Evolutionary conservation across 1,140 invertebrate genomes (phyloP).

Genomic region (Brachionus calyciflorus): DNA sequence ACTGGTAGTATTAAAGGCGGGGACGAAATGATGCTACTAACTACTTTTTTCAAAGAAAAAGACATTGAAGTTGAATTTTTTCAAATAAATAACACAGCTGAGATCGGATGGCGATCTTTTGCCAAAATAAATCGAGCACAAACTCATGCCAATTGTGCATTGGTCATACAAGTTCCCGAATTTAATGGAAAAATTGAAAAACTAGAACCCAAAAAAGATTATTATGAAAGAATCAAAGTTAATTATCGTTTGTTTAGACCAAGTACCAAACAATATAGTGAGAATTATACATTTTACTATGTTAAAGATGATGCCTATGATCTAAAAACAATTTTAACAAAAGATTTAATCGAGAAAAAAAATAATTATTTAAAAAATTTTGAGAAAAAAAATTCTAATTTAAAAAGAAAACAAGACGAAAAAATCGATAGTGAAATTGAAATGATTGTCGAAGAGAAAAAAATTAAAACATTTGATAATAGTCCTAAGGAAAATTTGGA

Average conservation of each 20-base stretch:
- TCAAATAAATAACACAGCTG: background rate
- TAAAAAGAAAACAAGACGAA: background rate
- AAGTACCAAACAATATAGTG: conserved; percentile 2
- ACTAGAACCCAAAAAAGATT: background rate
- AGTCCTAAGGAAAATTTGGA: background rate
- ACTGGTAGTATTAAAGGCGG: background rate
- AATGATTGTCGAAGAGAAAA: too few relatives aligned
- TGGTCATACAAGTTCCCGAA: background rate
- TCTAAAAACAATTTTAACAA: background rate
- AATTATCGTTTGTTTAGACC: background rate
- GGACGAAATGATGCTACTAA: conserved; percentile 4
- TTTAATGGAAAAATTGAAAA: background rate
- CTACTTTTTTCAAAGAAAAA: background rate
- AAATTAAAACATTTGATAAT: too few relatives aligned
- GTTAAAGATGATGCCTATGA: background rate
- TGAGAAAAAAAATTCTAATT: background rate
- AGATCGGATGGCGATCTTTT: background rate
- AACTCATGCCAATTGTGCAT: background rate
- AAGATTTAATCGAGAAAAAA: background rate
- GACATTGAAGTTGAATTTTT: conserved; percentile 27
- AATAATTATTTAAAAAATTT: background rate
- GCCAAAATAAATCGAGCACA: background rate
- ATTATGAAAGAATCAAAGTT: background rate
- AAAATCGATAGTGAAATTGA: background rate
- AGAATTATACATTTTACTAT: conserved; percentile 6